Evolutionary conservation across 2,888 invertebrate species (phyloP).

Genomic region (Chymomyza procnemis): DNA sequence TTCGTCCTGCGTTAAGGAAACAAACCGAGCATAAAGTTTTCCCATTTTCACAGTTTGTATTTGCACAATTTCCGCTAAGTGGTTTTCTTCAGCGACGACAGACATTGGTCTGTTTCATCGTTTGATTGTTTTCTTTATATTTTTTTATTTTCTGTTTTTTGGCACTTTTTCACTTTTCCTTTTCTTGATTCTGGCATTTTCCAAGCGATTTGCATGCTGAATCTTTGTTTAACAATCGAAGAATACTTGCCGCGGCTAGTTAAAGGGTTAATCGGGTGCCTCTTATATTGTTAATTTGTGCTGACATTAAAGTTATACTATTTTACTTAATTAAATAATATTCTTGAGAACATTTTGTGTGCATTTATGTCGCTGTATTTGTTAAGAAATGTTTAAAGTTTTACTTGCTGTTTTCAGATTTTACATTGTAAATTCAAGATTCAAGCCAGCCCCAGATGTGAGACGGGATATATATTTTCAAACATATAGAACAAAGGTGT

Average conservation of each 20-base stretch:
- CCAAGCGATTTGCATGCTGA: conserved; percentile 42
- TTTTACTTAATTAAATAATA: too few species aligned
- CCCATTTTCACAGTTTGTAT: conserved; percentile 13
- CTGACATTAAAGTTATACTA: background rate
- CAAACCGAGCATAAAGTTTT: conserved; percentile 33
- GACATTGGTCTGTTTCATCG: background rate
- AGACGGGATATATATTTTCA: too few species aligned
- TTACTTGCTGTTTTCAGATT: too few species aligned
- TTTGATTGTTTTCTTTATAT: background rate
- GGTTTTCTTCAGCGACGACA: conserved; percentile 44
- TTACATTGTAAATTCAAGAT: too few species aligned
- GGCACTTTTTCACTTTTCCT: background rate
- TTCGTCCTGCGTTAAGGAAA: conserved; percentile 19
- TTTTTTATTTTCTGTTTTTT: background rate
- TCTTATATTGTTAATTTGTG: background rate
- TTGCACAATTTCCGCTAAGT: conserved; percentile 42
- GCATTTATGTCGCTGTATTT: too few species aligned
- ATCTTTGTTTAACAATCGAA: background rate
- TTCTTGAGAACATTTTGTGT: too few species aligned
- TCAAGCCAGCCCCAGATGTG: too few species aligned
- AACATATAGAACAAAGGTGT: too few species aligned
- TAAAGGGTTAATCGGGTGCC: background rate
- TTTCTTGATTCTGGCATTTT: conserved; percentile 17
- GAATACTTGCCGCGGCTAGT: background rate
- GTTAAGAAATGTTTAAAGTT: too few species aligned